Evolutionary conservation across 2,888 invertebrate genomes (phyloP), one percentile per base, ranked within the genome.

Genomic region (Clunio marinus): DNA sequence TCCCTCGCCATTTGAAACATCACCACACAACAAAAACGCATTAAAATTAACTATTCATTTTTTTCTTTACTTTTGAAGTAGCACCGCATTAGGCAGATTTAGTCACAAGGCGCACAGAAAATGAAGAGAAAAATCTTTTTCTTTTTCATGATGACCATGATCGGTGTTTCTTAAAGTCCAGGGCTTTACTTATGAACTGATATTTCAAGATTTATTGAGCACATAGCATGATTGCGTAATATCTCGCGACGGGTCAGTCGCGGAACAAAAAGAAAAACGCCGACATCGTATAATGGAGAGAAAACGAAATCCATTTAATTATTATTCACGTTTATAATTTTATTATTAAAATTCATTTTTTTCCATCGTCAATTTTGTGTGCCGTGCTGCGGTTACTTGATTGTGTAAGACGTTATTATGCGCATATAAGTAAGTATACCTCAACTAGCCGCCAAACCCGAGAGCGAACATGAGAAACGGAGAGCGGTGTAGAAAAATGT

Each of bases 331-430:
- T 24, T 51, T 27, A 27, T 57, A 57, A 27, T 27, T 57, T 57
- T 57, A 27, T 57, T 57, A 27, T 57, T 57, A 57, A 57, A 57
- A 57, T 57, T 24, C 57, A 57, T 57, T 57, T 51, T 17, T 22
- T 51, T 20, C 51, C 5, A 20, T 22, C 22, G 5, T 41, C 15
- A 15, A 10, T 41, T 41, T 41, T 10, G 41, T 41, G 41, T 41
- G 41, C 15, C 15, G 41, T 13, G 15, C 51, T 5, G 5, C 51
- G 22, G 17, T n/a, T 2, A 25, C 25, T 57, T 57, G 57, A 57
- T 57, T 57, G 57, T 57, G 27, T 57, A 57, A 57, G 57, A 57
- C 57, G 57, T 10, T 57, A 24, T 25, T 22, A 15, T 15, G n/a
- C 57, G 13, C 25, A 25, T 57, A 57, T 25, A 57, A 17, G 51